phyloP scores from a whole-genome alignment of 2,888 invertebrate species.

The Limnephilus lunatus region DNA sequence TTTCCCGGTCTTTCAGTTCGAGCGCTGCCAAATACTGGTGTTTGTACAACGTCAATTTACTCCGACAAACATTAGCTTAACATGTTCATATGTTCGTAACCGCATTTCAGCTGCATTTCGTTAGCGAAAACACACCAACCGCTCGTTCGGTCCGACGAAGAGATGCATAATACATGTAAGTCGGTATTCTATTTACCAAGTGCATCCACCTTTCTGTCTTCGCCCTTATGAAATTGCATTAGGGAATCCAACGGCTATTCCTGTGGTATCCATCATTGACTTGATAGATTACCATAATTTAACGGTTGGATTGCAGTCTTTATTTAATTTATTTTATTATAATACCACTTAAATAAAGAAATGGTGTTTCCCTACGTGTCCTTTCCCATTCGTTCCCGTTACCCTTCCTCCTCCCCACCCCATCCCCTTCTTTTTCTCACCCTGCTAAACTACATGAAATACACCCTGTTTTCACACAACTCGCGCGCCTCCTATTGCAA shows the following conservation, averaged over 20 bases:
- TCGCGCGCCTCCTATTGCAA: too few relatives aligned
- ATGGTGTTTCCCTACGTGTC: too few relatives aligned
- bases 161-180: neutral
- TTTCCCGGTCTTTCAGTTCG: neutral
- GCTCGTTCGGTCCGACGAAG: neutral
- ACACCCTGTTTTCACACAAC: too few relatives aligned
- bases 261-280: neutral
- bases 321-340: too few relatives aligned
- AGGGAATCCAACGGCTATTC: neutral
- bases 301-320: too few relatives aligned
- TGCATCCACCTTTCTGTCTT: neutral
- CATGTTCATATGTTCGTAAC: neutral
- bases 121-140: neutral
- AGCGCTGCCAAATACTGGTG: neutral
- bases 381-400: too few relatives aligned
- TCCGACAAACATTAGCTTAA: neutral
- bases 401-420: too few relatives aligned
- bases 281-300: neutral
- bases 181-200: neutral
- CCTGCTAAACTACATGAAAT: too few relatives aligned
- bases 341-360: too few relatives aligned
- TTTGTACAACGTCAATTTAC: neutral
- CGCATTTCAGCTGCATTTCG: neutral
- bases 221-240: neutral
- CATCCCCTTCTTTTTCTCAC: too few relatives aligned